Percentiles rank a stretch among this genome's conserved stretches.
Evolutionary conservation across 2,888 invertebrate species (phyloP).

Genomic region (Pollenia angustigena): DNA sequence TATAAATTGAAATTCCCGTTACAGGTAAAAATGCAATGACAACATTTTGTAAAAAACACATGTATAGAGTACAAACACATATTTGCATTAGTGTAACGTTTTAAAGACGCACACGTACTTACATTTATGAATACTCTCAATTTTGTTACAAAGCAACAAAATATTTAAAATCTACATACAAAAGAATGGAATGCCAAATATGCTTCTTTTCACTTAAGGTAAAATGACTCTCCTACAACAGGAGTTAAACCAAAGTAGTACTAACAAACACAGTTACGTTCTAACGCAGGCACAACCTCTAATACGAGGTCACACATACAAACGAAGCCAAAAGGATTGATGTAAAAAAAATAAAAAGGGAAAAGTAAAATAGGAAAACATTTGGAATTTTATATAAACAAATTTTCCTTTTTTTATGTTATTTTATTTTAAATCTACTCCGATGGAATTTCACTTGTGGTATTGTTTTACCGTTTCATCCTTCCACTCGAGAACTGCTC

Average conservation of each 20-base stretch:
- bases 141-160: constrained; percentile 51
- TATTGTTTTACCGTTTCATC: constrained; percentile 66
- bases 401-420: constrained; percentile 56
- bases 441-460: constrained; percentile 72
- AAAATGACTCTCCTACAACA: constrained; percentile 46
- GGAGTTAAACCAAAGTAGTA: constrained; percentile 21
- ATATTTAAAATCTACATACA: constrained; percentile 68
- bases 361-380: constrained; percentile 56
- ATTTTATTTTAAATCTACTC: constrained; percentile 67
- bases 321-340: constrained; percentile 5
- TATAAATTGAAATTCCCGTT: constrained; percentile 15
- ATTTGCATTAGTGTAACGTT: constrained; percentile 12
- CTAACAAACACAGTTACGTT: neutral
- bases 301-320: neutral
- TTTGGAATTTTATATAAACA: constrained; percentile 72
- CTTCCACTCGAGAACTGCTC: constrained; percentile 10
- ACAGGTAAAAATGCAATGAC: constrained; percentile 68
- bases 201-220: constrained; percentile 64
- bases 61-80: constrained; percentile 9
- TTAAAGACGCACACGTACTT: constrained; percentile 2
- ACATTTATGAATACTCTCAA: neutral
- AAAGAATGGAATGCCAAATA: constrained; percentile 69
- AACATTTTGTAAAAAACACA: constrained; percentile 48
- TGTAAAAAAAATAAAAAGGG: neutral
- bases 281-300: neutral